These are phyloP conservation scores for Zoroaster sp. DNA, from an alignment of 53 echinoderm and acorn worm species.

Conservation along the genomic window DNA sequence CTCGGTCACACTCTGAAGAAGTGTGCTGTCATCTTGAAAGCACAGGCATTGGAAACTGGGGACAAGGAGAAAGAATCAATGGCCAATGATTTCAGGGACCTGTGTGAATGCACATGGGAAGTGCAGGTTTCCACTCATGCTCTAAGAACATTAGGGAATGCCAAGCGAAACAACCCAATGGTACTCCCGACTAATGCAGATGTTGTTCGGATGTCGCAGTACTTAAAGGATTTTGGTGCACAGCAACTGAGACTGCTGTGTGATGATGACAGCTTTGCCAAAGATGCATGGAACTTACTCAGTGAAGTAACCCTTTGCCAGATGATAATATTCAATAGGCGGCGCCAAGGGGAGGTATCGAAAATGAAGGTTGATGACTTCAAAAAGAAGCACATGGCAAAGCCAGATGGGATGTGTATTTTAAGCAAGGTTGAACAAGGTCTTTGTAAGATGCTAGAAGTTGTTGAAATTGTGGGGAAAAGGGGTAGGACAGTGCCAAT, in stretches of 20 bases:
- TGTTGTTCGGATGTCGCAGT: conserved; percentile 42
- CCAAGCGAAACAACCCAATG: conserved; percentile 44
- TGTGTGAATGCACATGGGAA: conserved; percentile 16
- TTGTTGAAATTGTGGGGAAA: conserved; percentile 64
- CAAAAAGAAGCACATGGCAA: conserved; percentile 1
- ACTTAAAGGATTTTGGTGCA: conserved; percentile 24
- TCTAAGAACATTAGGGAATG: conserved; percentile 34
- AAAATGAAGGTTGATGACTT: conserved; percentile 58
- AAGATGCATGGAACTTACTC: conserved; percentile 30
- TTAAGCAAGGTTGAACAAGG: conserved; percentile 37
- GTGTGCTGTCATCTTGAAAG: conserved; percentile 51
- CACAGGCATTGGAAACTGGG: conserved; percentile 24
- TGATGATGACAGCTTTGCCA: not conserved
- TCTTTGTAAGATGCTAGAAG: conserved; percentile 3
- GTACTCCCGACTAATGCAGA: conserved; percentile 56
- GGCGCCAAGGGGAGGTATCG: conserved; percentile 57
- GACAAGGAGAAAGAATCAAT: conserved; percentile 32
- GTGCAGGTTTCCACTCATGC: conserved; percentile 55
- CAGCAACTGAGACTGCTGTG: not conserved
- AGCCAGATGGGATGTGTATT: conserved; percentile 33
- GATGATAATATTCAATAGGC: conserved; percentile 52
- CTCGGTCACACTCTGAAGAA: conserved; percentile 57
- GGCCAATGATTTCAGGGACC: not conserved
- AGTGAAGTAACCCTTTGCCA: conserved; percentile 54
- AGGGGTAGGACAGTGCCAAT: conserved; percentile 61